Evolutionary conservation across 2,888 invertebrate genomes (phyloP).

Genomic region (Harmothoe impar): DNA sequence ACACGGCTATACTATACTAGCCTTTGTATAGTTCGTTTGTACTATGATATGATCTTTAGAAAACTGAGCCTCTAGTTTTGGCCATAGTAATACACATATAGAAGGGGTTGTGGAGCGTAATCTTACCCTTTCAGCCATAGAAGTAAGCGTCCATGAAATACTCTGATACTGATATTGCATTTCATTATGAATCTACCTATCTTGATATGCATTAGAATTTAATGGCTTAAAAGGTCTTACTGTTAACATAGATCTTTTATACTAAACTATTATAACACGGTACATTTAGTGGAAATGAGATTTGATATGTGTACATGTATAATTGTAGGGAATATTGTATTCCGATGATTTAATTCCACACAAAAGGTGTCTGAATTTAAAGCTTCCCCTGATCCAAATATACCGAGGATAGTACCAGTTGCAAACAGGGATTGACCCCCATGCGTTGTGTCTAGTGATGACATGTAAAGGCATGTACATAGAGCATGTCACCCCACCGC

Average conservation of each 20-base stretch:
- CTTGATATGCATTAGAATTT: background rate
- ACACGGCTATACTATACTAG: no score
- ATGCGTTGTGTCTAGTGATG: background rate
- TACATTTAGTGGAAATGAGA: no score
- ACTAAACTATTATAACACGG: background rate
- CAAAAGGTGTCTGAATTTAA: no score
- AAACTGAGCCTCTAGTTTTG: no score
- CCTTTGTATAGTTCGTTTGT: no score
- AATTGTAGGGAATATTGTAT: no score
- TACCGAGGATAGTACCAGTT: no score
- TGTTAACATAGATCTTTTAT: background rate
- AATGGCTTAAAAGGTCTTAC: background rate
- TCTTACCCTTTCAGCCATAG: background rate
- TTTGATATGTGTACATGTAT: no score
- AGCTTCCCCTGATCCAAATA: no score
- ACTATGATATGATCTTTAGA: no score
- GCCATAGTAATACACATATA: no score
- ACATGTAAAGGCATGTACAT: background rate
- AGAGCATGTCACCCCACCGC: background rate
- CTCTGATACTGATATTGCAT: background rate
- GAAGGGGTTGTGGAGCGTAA: conserved; percentile 1
- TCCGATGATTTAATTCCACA: no score
- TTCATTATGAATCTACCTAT: background rate
- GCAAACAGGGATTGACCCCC: background rate
- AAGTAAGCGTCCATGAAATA: background rate